A percentile compares a stretch with the other conserved stretches of the same genome.
phyloP scores from a whole-genome alignment of 1,140 invertebrate genomes.

The Acromyrmex echinatior region DNA sequence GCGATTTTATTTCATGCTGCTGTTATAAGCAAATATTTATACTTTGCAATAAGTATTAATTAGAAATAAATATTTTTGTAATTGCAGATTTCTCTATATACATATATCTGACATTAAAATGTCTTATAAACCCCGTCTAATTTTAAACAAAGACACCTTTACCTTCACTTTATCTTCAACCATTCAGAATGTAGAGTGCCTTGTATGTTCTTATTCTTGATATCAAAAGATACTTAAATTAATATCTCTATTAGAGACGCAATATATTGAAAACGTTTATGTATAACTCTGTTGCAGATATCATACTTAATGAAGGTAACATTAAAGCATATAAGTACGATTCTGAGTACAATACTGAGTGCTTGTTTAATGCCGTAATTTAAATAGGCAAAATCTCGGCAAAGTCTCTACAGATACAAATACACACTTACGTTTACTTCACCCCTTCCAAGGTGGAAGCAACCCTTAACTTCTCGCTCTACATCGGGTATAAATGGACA shows the following conservation, averaged over 20 bases:
- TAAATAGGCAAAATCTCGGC: background rate
- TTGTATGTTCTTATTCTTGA: background rate
- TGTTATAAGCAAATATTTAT: background rate
- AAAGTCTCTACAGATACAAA: background rate
- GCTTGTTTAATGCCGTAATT: constrained; percentile 28
- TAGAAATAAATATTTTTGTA: background rate
- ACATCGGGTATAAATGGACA: background rate
- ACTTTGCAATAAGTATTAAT: background rate
- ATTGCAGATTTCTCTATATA: background rate
- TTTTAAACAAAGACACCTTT: background rate
- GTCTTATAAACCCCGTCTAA: background rate
- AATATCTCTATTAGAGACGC: constrained; percentile 1
- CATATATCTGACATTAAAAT: background rate
- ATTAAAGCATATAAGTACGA: background rate
- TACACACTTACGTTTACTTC: constrained; percentile 4
- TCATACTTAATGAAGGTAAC: background rate
- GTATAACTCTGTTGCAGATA: background rate
- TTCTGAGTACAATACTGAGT: background rate
- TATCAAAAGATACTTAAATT: background rate
- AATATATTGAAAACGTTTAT: constrained; percentile 14
- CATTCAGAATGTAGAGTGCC: too few species aligned
- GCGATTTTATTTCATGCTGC: background rate
- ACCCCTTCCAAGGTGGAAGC: background rate
- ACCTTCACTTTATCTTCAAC: background rate
- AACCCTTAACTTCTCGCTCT: constrained; percentile 42